Base-by-base conservation (phyloP, 2,113 vertebrate genomes). In the Oreochromis spilurus region DNA sequence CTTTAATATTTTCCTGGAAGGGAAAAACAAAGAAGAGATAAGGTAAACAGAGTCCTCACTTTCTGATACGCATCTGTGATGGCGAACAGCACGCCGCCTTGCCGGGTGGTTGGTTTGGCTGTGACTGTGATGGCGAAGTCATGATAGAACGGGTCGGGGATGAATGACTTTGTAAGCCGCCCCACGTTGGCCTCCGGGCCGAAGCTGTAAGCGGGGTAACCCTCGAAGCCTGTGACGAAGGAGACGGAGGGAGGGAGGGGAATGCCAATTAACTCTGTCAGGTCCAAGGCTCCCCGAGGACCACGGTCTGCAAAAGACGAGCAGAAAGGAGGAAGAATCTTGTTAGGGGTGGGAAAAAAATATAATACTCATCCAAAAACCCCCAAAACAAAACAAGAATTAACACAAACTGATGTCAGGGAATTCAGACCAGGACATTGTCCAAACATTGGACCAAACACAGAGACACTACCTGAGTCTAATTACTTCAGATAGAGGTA, bases 181-280 rank as follows among this genome's bases (percentile, higher is more conserved):
- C 98, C 98, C 0, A 99, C 97, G 26, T 98, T 99, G 81, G 98
- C 97, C 0, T 96, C 97, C 0, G 96, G 96, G 10, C 97, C 97
- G 1, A 99, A 99, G 93, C 96, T 98, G 93, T 99, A 99, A 4
- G 98, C 98, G 0, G 99, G 98, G 91, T 97, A 98, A 4, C 98
- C 98, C 87, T 97, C 97, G 0, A 98, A 98, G 52, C 99, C 98
- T 0, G 97, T 97, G 58, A 99, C 96, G 31, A 99, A 99, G 93
- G 98, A 98, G 88, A 99, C 97, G 0, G 97, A 97, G 1, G 98
- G 97, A n/a, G 98, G 98, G 9, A 99, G 96, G 1, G 99, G 99
- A n/a, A 99, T 97, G 4, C 99, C 99, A 16, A 99, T 97, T 65
- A 99, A 85, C 93, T 98, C 97, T 0, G 97, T 98, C 87, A 99